phyloP scores from a whole-genome alignment of 2,113 vertebrate genomes.

The Mormyrus iriodes region DNA sequence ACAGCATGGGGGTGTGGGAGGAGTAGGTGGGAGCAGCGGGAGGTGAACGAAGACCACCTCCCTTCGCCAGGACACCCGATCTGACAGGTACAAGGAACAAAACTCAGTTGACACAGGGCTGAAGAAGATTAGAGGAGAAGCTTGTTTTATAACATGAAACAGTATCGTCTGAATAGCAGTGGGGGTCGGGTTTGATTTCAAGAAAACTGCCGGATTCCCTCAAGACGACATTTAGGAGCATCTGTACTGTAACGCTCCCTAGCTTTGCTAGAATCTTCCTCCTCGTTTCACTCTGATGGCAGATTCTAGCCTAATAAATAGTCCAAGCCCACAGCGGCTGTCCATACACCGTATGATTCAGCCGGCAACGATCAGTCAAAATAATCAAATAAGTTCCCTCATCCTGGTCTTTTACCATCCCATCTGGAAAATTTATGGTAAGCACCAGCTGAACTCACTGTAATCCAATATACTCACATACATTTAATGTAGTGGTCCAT shows the following conservation, averaged over 20 bases:
- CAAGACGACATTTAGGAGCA: background rate
- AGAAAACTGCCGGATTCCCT: background rate
- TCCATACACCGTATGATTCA: constrained; percentile 39
- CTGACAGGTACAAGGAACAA: background rate
- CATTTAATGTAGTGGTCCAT: constrained; percentile 45
- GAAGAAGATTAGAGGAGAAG: background rate
- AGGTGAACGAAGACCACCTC: constrained; percentile 19
- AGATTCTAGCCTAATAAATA: constrained; percentile 30
- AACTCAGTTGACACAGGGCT: constrained; percentile 1
- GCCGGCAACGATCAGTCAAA: constrained; percentile 46
- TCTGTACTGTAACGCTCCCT: background rate
- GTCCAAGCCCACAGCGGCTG: constrained; percentile 37
- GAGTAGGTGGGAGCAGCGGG: constrained; percentile 22
- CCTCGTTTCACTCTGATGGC: constrained; percentile 17
- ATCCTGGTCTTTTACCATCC: constrained; percentile 39
- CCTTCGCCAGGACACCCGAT: background rate
- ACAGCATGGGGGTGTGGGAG: background rate
- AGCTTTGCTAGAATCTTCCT: background rate
- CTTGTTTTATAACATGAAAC: background rate
- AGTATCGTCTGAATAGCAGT: background rate
- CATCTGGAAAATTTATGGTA: constrained; percentile 44
- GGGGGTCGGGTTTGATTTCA: background rate
- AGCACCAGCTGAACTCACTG: constrained; percentile 39
- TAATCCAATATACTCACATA: constrained; percentile 47
- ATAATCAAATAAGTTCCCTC: constrained; percentile 46